A percentile compares a stretch with the other conserved stretches of the same genome.
phyloP scores from a whole-genome alignment of 2,113 vertebrate species.

The Urocynchramus pylzowi region DNA sequence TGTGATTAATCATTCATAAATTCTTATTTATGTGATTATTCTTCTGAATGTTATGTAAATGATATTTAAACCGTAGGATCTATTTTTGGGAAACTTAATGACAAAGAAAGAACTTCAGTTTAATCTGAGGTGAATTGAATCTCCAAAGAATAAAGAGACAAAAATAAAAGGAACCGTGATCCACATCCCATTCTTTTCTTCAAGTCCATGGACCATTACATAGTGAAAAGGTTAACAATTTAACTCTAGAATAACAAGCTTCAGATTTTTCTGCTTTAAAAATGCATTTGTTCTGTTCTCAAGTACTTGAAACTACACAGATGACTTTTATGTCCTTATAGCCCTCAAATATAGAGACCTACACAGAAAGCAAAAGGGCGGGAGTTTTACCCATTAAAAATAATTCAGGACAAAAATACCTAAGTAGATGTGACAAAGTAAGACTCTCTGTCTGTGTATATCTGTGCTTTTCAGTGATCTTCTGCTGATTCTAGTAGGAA shows the following conservation, averaged over 20 bases:
- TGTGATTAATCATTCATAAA: conserved; percentile 71
- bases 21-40: conserved; percentile 71
- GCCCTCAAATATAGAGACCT: not conserved
- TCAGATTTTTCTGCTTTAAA: conserved; percentile 1
- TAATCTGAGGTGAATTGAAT: not conserved
- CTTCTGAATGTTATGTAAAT: conserved; percentile 61
- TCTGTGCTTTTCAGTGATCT: not conserved
- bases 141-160: not conserved
- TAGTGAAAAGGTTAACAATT: conserved; percentile 21
- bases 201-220: not conserved
- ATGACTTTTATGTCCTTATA: not conserved
- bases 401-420: not conserved
- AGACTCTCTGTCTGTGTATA: not conserved
- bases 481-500: not conserved
- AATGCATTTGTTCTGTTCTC: not conserved
- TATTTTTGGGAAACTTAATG: conserved; percentile 54
- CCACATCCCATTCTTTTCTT: not conserved
- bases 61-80: conserved; percentile 17
- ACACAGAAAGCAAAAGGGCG: not conserved
- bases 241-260: conserved; percentile 13
- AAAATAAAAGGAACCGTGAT: not conserved
- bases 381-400: not conserved
- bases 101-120: not conserved
- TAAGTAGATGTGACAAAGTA: not conserved
- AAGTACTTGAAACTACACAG: not conserved